Base-by-base conservation (phyloP, 2,888 invertebrate genomes). In the Acheta domesticus region DNA sequence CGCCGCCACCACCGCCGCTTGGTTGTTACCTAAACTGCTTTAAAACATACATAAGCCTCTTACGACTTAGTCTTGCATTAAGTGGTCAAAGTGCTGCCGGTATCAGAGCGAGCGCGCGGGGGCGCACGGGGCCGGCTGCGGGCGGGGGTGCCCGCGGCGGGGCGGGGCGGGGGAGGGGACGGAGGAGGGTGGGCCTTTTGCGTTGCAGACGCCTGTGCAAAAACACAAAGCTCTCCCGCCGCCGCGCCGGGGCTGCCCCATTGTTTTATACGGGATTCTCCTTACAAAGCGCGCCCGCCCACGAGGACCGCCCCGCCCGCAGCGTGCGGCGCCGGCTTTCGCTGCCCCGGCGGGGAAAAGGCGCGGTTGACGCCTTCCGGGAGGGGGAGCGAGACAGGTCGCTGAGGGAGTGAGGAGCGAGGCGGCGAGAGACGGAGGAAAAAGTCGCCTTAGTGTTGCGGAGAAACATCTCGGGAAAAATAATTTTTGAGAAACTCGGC, bases 11-110 rank as follows among this genome's bases (percentile, higher is more conserved):
- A 4, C 62, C 62, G n/a, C 16, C 62, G n/a, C 62, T 62, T 62
- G 62, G 62, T 62, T 62, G 62, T 62, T 62, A n/a, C 62, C 62
- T 62, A 62, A 62, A 62, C 62, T 62, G 62, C 62, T 62, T 62
- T 62, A 62, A 62, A 62, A 62, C 62, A 62, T 62, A n/a, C n/a
- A 62, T 62, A 62, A 62, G 62, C 62, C 62, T 14, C 62, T 62
- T 62, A 62, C 62, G n/a, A 62, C 62, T 62, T 62, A n/a, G 62
- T n/a, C 62, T 62, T n/a, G 62, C 62, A 62, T 62, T 62, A 62
- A 62, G 62, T 62, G 62, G 62, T 62, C 62, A 62, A 62, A 62
- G 62, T 62, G 62, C 62, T 62, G 16, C n/a, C 16, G 62, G 62
- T 62, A 62, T 62, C 62, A 62, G 62, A 62, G 62, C n/a, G 36